Evolutionary conservation across 2,113 vertebrate genomes (phyloP).

Genomic region (Ctenodactylus gundi): DNA sequence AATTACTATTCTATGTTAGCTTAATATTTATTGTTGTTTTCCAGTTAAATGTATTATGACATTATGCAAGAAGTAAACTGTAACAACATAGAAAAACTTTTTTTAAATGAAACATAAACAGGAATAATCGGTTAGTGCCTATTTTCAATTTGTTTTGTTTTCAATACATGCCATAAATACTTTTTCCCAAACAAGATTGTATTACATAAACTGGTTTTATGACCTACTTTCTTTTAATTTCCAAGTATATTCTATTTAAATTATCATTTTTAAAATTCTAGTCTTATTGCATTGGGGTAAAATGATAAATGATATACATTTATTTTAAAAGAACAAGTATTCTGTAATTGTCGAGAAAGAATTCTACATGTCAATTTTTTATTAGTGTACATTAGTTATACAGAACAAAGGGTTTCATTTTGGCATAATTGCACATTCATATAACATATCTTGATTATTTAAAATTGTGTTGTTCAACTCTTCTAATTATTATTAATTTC

Average conservation of each 20-base stretch:
- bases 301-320: background rate
- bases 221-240: slow-evolving; percentile 41
- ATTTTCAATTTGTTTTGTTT: background rate
- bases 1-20: slow-evolving; percentile 1
- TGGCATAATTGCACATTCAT: no score
- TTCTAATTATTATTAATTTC: slow-evolving; percentile 13
- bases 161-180: background rate
- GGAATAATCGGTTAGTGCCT: slow-evolving; percentile 9
- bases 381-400: no score
- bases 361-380: background rate
- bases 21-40: slow-evolving; percentile 3
- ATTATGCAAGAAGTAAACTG: background rate
- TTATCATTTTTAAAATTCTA: slow-evolving; percentile 23
- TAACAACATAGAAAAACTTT: slow-evolving; percentile 29
- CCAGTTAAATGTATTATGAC: background rate
- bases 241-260: background rate
- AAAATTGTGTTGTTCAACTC: background rate
- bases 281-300: slow-evolving; percentile 4
- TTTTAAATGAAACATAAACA: slow-evolving; percentile 27
- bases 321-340: slow-evolving; percentile 30
- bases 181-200: background rate
- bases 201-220: slow-evolving; percentile 1
- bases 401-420: no score
- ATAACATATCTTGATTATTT: no score
- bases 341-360: slow-evolving; percentile 22